Evolutionary conservation across 2,888 invertebrate species (phyloP).

Genomic region (Ectobius pallidus): DNA sequence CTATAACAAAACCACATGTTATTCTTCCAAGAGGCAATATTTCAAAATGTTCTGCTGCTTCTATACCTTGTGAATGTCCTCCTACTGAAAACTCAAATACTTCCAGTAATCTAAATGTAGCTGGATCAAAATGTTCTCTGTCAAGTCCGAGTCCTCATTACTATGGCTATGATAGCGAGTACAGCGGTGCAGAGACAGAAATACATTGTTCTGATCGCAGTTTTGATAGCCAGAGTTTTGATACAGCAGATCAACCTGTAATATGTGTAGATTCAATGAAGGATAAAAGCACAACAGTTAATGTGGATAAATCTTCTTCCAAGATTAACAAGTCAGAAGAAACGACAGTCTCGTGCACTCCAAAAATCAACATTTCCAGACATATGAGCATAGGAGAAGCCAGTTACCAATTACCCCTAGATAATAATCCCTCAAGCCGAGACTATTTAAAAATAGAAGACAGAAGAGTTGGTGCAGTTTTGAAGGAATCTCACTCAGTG

Average conservation of each 20-base stretch:
- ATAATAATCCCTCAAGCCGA: not conserved
- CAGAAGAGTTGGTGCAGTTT: not conserved
- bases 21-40: not conserved
- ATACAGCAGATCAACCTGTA: slow-evolving; percentile 28
- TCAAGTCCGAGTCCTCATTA: slow-evolving; percentile 49
- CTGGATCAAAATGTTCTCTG: not conserved
- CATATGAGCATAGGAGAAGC: not conserved
- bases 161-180: slow-evolving; percentile 62
- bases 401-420: not conserved
- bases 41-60: not conserved
- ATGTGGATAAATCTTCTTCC: not conserved
- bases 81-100: not conserved
- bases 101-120: not conserved
- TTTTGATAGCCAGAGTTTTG: slow-evolving; percentile 51
- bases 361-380: not conserved
- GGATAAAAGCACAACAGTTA: not conserved
- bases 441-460: not conserved
- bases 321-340: not conserved
- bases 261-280: not conserved
- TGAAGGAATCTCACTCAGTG: slow-evolving; percentile 26
- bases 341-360: not conserved
- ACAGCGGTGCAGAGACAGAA: slow-evolving; percentile 60
- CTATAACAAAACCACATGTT: too few species aligned
- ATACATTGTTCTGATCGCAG: slow-evolving; percentile 55
- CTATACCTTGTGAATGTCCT: not conserved